Evolutionary conservation across 2,113 vertebrate genomes (phyloP), one percentile per base, ranked within the genome.

Genomic region (Rhinogobius similis): DNA sequence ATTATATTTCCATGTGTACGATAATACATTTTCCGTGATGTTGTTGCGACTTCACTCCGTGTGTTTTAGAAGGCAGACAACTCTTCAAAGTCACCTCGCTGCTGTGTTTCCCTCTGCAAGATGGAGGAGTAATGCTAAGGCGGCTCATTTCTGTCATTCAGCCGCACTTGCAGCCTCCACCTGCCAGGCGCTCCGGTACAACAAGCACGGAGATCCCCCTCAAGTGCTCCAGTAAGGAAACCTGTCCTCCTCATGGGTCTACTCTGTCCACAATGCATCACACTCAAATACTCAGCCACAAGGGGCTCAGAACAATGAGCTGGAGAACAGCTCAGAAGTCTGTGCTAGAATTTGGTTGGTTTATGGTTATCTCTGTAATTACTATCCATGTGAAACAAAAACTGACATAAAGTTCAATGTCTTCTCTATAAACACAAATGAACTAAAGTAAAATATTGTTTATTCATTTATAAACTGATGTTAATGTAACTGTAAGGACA

Each of bases 201-300:
- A 75, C 52, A 86, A 73, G 32, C 91, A 94, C 44, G 93, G 93
- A 72, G 88, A 92, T 23, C 93, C 93, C 1, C 61, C 86, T 20
- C 67, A 81, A 86, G 89, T 91, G 20, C 46, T 94, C 2, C 73
- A 90, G 92, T 94, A 90, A 92, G 92, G 43, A 72, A 14, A 1
- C 10, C n/a, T 3, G 13, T 21, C 7, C n/a, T 36, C 32, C 32
- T 8, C 3, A 5, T 8, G 23, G n/a, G n/a, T n/a, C n/a, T n/a
- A n/a, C n/a, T n/a, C n/a, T 3, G 12, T 21, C 20, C n/a, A 21
- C 20, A 52, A 52, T 21, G n/a, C 3, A 21, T 10, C 29, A 32
- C 29, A 32, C 6, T 32, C n/a, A n/a, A n/a, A n/a, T n/a, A n/a
- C n/a, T n/a, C n/a, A n/a, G n/a, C n/a, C n/a, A n/a, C n/a, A n/a